A percentile compares a stretch with the other conserved stretches of the same genome.
Conservation (phyloP, 2,888 invertebrate species). For the Drosophila rellima region DNA sequence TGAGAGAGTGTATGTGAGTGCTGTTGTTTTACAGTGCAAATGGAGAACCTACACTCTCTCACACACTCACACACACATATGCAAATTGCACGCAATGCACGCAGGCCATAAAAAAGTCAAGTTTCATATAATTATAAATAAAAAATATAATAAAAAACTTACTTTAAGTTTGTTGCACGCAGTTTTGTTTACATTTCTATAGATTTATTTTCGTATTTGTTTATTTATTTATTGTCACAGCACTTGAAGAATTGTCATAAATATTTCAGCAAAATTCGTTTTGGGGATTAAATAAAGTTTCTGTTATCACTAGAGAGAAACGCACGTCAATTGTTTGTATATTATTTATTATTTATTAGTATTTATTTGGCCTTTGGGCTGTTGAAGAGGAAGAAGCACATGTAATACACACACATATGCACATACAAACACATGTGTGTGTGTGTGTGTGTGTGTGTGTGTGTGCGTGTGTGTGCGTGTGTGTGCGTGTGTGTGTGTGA, state of each 20-base stretch:
- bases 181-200: conserved; percentile 10
- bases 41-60: conserved; percentile 1
- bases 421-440: conserved; percentile 9
- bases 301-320: conserved; percentile 69
- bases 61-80: conserved; percentile 1
- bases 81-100: conserved; percentile 8
- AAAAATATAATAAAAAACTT: conserved; percentile 7
- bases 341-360: too few relatives aligned
- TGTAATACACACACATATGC: conserved; percentile 46
- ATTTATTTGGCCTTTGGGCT: conserved; percentile 44
- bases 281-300: conserved; percentile 39
- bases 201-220: background rate
- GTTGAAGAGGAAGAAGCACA: conserved; percentile 63
- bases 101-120: conserved; percentile 11
- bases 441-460: conserved; percentile 8
- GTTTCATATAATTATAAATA: background rate
- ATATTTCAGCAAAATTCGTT: conserved; percentile 42
- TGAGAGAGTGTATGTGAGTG: background rate
- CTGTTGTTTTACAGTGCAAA: conserved; percentile 7
- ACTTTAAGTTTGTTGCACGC: conserved; percentile 19
- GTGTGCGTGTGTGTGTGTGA: conserved; percentile 26
- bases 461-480: conserved; percentile 3
- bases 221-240: conserved; percentile 22
- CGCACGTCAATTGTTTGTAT: conserved; percentile 64
- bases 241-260: conserved; percentile 31